Evolutionary conservation across 2,797 vertebrate genomes (phyloP).

Genomic region (Falco berigora): DNA sequence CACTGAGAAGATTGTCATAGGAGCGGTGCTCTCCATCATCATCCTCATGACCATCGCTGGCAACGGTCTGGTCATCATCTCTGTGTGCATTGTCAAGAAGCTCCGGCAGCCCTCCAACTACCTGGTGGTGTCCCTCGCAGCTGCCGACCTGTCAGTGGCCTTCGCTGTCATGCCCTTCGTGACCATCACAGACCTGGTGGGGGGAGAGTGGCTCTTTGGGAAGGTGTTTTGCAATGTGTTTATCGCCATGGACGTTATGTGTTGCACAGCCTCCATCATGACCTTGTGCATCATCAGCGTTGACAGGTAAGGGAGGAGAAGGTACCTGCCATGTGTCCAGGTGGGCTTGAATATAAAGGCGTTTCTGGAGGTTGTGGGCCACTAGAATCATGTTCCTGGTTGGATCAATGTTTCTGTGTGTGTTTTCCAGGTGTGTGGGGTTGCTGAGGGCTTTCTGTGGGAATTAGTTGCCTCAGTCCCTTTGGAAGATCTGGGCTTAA

Average conservation of each 20-base stretch:
- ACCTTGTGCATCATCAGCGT: conserved; percentile 76
- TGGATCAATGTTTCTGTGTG: background rate
- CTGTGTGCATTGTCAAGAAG: conserved; percentile 73
- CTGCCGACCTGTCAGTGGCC: conserved; percentile 72
- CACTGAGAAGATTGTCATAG: conserved; percentile 71
- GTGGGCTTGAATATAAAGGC: accelerated
- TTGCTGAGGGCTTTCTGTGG: background rate
- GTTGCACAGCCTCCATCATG: conserved; percentile 75
- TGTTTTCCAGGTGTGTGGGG: background rate
- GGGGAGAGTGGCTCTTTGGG: conserved; percentile 75
- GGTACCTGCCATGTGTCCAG: accelerated
- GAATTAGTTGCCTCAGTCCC: background rate
- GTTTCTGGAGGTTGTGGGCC: background rate
- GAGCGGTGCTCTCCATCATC: conserved; percentile 69
- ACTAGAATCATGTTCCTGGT: accelerated
- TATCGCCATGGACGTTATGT: conserved; percentile 77
- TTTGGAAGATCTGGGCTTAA: background rate
- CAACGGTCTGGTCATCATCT: conserved; percentile 73
- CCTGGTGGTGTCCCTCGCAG: conserved; percentile 72
- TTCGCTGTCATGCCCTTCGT: conserved; percentile 73
- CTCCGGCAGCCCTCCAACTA: conserved; percentile 75
- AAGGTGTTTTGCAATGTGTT: conserved; percentile 75
- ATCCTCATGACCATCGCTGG: conserved; percentile 70
- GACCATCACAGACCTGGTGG: conserved; percentile 73
- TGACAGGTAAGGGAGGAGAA: conserved; percentile 64